Base-by-base conservation (phyloP, 2,888 invertebrate genomes). In the Chrysolina oricalcia region DNA sequence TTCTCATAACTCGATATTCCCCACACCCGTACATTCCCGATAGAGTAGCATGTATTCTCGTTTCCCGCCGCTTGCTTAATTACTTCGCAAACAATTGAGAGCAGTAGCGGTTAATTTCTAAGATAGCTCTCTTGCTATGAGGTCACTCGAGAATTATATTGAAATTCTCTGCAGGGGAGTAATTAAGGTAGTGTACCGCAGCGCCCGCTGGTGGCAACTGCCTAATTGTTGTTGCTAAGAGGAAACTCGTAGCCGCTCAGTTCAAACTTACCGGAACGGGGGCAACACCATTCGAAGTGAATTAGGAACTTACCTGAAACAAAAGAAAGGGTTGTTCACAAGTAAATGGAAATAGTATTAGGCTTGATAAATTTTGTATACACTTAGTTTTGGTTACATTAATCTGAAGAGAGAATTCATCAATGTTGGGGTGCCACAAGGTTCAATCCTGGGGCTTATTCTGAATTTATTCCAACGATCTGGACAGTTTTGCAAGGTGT, bases 131-230 rank as follows among this genome's bases (percentile, higher is more conserved):
- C 27, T 50, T 41, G 68, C 67, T 68, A 63, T 48, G 19, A 69
- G 69, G 69, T 68, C 75, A 75, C 68, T 72, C 19, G 67, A 68
- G 71, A 46, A 78, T 78, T 73, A 72, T 72, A 70, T 73, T 68
- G 67, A 73, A 77, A 77, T 73, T 56, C 70, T 71, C 68, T 72
- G 62, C 68, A 63, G 21, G 74, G 75, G 70, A 75, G 70, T 77
- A 75, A 77, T 77, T 75, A 71, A 70, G 59, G 48, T 27, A 67
- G 67, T 69, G 70, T 63, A 73, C 67, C 43, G 56, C 41, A 68
- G 40, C 11, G 19, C 35, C 11, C 27, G 27, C 50, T 50, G 27
- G 23, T 40, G 35, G 53, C 35, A 40, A 66, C 27, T 48, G 48
- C 46, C 59, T 59, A 27, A 59, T 59, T 59, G 65, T 72, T 56